Percentiles rank a stretch among this genome's conserved stretches.
These are phyloP conservation scores for Caranx ignobilis DNA, from an alignment of 2,113 vertebrate species.

Conservation along the genomic window DNA sequence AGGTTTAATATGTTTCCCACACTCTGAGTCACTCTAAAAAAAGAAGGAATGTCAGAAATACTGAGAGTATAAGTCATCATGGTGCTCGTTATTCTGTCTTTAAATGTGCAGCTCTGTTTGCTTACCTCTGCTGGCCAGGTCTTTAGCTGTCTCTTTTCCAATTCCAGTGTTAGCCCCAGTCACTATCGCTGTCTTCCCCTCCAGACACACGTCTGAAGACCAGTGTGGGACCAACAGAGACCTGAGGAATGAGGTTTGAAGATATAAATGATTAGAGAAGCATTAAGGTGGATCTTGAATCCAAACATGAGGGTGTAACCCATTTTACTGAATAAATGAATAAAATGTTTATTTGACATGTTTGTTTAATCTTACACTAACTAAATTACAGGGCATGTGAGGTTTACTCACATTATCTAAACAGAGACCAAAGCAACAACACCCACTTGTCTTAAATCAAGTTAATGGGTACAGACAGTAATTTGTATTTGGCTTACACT, in stretches of 20 bases:
- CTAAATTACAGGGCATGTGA: conserved; percentile 25
- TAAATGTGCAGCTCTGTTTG: conserved; percentile 7
- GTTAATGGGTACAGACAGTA: background rate
- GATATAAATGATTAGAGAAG: background rate
- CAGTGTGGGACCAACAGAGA: conserved; percentile 71
- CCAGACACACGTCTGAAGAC: conserved; percentile 77
- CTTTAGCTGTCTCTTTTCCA: conserved; percentile 83
- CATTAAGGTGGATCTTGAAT: background rate
- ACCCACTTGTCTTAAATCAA: background rate
- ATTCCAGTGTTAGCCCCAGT: conserved; percentile 83
- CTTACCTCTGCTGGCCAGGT: conserved; percentile 81
- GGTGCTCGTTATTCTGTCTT: background rate
- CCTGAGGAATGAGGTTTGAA: conserved; percentile 47
- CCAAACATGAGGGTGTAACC: background rate
- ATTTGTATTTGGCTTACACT: background rate
- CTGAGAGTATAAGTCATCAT: background rate
- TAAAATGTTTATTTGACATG: conserved; percentile 16
- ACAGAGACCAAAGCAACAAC: background rate
- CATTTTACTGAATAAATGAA: background rate
- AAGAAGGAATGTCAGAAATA: background rate
- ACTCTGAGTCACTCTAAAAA: background rate
- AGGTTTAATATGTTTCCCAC: background rate
- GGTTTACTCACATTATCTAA: conserved; percentile 1
- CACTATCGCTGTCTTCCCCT: conserved; percentile 83
- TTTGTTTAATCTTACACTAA: conserved; percentile 13